These are phyloP conservation scores for Sinosuthora webbiana DNA, from an alignment of 2,113 vertebrate genomes.

Conservation along the genomic window DNA sequence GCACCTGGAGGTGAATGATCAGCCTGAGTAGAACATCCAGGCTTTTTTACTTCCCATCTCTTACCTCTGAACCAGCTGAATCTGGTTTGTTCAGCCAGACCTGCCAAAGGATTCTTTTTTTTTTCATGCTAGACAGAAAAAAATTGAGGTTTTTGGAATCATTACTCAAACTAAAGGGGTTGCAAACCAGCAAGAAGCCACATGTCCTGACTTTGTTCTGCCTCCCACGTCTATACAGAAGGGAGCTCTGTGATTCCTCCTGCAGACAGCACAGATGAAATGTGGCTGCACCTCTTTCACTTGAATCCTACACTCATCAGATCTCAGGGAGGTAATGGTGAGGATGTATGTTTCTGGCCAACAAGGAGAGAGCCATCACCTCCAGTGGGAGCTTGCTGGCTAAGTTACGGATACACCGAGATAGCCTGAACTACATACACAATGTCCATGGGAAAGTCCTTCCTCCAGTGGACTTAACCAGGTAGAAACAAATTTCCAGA, in stretches of 20 bases:
- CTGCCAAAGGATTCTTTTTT: background rate
- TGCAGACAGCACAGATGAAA: background rate
- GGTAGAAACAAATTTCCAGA: background rate
- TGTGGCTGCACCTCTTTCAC: background rate
- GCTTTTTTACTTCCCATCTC: background rate
- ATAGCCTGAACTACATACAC: background rate
- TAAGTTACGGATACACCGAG: background rate
- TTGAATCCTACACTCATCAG: background rate
- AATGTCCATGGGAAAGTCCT: background rate
- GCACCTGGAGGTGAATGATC: background rate
- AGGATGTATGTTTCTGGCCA: background rate
- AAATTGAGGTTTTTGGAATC: background rate
- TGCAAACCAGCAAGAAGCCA: background rate
- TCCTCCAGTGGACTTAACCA: background rate
- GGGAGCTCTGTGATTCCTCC: background rate
- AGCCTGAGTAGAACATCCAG: background rate
- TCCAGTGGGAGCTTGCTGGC: background rate
- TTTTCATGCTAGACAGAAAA: background rate
- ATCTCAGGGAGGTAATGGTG: background rate
- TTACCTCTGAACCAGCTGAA: background rate
- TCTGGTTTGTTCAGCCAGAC: background rate
- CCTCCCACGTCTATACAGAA: background rate
- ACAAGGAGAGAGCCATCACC: background rate
- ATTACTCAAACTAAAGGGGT: background rate
- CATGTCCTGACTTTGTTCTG: background rate